Evolutionary conservation across 2,797 vertebrate genomes (phyloP).

Genomic region (Enteromius unitaeniatus): DNA sequence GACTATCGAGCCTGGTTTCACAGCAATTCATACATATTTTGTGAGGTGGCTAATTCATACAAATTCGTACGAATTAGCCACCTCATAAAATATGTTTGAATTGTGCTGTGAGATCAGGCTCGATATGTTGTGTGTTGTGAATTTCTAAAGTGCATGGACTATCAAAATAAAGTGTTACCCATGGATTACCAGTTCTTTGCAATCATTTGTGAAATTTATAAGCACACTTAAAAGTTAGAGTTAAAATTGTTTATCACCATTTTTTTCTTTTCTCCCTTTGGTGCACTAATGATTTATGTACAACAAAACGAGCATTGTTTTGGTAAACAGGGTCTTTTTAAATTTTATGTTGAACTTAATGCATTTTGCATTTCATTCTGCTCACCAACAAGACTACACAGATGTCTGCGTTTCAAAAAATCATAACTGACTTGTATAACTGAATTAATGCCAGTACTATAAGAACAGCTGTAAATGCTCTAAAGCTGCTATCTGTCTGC

Average conservation of each 20-base stretch:
- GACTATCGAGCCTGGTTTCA: too few species aligned
- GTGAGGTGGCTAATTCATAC: too few species aligned
- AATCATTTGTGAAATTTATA: background rate
- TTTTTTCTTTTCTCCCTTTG: background rate
- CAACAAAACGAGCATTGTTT: background rate
- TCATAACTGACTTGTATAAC: slow-evolving; percentile 65
- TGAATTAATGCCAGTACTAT: slow-evolving; percentile 71
- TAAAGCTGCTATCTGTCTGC: slow-evolving; percentile 74
- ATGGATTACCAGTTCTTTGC: background rate
- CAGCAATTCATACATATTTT: too few species aligned
- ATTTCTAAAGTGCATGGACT: too few species aligned
- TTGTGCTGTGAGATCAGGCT: too few species aligned
- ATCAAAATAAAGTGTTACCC: too few species aligned
- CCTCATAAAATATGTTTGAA: too few species aligned
- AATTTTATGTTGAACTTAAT: background rate
- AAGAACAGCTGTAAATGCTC: slow-evolving; percentile 80
- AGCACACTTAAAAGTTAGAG: too few species aligned
- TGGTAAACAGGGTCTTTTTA: background rate
- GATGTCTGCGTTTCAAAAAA: background rate
- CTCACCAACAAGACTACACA: background rate
- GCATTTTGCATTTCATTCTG: background rate
- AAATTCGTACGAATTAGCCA: too few species aligned
- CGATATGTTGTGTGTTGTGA: too few species aligned
- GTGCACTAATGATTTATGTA: too few species aligned
- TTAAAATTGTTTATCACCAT: background rate